Conservation (phyloP, 2,797 vertebrate genomes). For the Coregonus suidteri region DNA sequence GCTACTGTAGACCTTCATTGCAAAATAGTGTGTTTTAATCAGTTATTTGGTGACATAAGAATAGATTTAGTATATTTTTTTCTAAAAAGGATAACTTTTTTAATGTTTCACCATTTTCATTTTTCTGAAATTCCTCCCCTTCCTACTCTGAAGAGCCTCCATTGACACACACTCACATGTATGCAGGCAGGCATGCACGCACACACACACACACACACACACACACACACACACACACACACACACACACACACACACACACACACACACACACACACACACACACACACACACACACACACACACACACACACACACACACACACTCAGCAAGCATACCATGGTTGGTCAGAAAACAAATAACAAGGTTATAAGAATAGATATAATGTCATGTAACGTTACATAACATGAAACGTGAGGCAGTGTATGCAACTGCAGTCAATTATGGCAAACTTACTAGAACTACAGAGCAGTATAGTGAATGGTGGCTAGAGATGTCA, state of each 20-base stretch:
- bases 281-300: constrained; percentile 3
- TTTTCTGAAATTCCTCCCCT: constrained; percentile 62
- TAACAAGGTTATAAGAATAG: constrained; percentile 54
- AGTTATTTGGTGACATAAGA: too few relatives aligned
- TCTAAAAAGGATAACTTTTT: too few relatives aligned
- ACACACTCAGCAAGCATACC: constrained; percentile 31
- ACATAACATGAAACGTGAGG: constrained; percentile 53
- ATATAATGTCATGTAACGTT: constrained; percentile 55
- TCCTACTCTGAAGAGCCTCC: constrained; percentile 45
- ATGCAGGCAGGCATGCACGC: constrained; percentile 47
- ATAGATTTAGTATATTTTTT: too few relatives aligned
- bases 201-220: constrained; percentile 46
- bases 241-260: not conserved
- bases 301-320: constrained; percentile 39
- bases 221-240: constrained; percentile 19
- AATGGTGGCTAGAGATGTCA: too few relatives aligned
- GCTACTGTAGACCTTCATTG: too few relatives aligned
- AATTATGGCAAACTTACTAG: constrained; percentile 68
- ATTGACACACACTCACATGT: constrained; percentile 1
- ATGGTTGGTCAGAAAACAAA: constrained; percentile 32
- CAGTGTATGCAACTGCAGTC: constrained; percentile 50
- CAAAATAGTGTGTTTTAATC: too few relatives aligned
- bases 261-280: constrained; percentile 47
- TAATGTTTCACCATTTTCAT: constrained; percentile 33
- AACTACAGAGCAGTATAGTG: constrained; percentile 53